Base-by-base conservation (phyloP, 2,888 invertebrate species). In the Pandemis heparana region DNA sequence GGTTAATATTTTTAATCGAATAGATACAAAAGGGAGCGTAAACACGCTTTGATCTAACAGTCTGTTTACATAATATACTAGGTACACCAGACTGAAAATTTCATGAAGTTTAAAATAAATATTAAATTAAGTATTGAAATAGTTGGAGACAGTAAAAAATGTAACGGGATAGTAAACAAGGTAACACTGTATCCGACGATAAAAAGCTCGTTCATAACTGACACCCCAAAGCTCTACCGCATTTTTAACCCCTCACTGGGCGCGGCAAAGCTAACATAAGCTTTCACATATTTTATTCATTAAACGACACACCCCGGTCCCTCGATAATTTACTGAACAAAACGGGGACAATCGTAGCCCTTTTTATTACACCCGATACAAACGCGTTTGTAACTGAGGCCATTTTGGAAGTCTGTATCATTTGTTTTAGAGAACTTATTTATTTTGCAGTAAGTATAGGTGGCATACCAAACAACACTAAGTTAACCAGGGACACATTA, bases 261-360 rank as follows among this genome's bases (percentile, higher is more conserved):
- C 77, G 78, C 77, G 77, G 77, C 77, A 77, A 75, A 82, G 81
- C 84, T 79, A 79, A 82, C 79, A 80, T 84, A 82, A 85, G 82
- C 85, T 81, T 81, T 84, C 83, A 83, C 87, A 91, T 92, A 89
- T 88, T 91, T 91, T 88, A 91, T 91, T 89, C 84, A 91, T 88
- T 87, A 87, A 87, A 82, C 83, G 84, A 80, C 84, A 87, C 85
- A 85, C 82, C 80, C 81, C 80, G 79, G 81, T 79, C 83, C 83
- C 81, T 78, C 81, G 81, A 85, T 85, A 85, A 82, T 83, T 86
- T 81, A 82, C 76, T 71, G 77, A 80, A 81, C 79, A 80, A 83
- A 86, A 85, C 82, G 79, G 85, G 83, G 83, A 83, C 82, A 83
- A 80, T 78, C 78, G 79, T 80, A 80, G 80, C 82, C 85, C 82